These are phyloP conservation scores for Philypnodon macrostomus DNA, from an alignment of 2,797 vertebrate species.

Conservation along the genomic window DNA sequence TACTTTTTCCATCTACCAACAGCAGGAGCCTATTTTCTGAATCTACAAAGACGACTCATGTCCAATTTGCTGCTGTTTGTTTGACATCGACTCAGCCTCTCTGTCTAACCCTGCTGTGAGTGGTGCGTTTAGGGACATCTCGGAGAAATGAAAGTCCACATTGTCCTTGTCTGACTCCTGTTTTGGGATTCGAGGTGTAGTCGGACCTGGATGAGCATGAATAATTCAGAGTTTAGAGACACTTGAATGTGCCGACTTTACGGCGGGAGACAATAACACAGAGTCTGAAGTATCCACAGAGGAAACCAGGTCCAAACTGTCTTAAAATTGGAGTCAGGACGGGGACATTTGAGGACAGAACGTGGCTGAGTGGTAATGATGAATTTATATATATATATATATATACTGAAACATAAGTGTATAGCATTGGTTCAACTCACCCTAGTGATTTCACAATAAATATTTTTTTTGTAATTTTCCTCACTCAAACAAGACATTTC, in stretches of 20 bases:
- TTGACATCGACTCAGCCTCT: background rate
- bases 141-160: background rate
- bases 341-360: no score
- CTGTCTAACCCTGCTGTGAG: no score
- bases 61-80: background rate
- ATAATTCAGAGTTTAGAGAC: slow-evolving; percentile 15
- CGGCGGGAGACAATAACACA: slow-evolving; percentile 8
- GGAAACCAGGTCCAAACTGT: no score
- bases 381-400: no score
- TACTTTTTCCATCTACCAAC: background rate
- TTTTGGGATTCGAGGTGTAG: slow-evolving; percentile 8
- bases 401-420: no score
- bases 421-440: no score
- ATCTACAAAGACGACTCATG: slow-evolving; percentile 1
- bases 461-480: no score
- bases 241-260: slow-evolving; percentile 12
- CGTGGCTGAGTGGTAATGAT: no score
- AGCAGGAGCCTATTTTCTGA: background rate
- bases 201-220: slow-evolving; percentile 6
- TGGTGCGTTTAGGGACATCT: slow-evolving; percentile 1
- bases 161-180: slow-evolving; percentile 11
- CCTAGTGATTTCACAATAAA: no score
- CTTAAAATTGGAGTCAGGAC: no score
- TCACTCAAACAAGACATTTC: no score
- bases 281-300: slow-evolving; percentile 2